phyloP scores from a whole-genome alignment of 1,140 invertebrate genomes.

The Brachionus paranguensis region DNA sequence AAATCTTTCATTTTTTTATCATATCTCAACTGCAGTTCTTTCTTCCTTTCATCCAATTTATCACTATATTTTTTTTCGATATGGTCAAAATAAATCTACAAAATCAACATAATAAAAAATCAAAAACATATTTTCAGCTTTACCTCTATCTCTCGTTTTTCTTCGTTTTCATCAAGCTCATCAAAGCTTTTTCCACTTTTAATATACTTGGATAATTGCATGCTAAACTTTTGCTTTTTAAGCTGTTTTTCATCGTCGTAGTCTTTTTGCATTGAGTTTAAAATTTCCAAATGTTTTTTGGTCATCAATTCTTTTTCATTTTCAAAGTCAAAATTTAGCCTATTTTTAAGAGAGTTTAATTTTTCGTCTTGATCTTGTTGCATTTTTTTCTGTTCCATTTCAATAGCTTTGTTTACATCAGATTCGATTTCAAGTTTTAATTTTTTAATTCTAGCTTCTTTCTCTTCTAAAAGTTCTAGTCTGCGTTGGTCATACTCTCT shows the following conservation, averaged over 20 bases:
- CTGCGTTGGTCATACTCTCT: slow-evolving; percentile 16
- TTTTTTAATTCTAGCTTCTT: slow-evolving; percentile 9
- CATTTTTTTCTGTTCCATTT: neutral
- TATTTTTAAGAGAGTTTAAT: neutral
- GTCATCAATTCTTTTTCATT: neutral
- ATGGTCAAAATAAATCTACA: slow-evolving; percentile 38
- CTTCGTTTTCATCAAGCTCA: slow-evolving; percentile 35
- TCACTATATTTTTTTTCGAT: slow-evolving; percentile 36
- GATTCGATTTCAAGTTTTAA: slow-evolving; percentile 3
- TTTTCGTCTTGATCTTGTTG: slow-evolving; percentile 1
- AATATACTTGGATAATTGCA: slow-evolving; percentile 38
- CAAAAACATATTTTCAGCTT: neutral
- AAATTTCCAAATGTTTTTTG: slow-evolving; percentile 12
- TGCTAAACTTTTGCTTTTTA: slow-evolving; percentile 32
- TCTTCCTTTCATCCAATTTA: neutral
- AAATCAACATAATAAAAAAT: neutral
- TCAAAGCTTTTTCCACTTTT: slow-evolving; percentile 40
- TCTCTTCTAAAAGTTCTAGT: slow-evolving; percentile 19
- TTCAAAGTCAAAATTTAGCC: neutral
- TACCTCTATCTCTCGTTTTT: slow-evolving; percentile 25
- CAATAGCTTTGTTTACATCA: neutral
- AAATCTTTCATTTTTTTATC: slow-evolving; percentile 10
- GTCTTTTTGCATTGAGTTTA: slow-evolving; percentile 11
- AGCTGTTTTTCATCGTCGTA: slow-evolving; percentile 23
- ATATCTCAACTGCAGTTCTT: slow-evolving; percentile 8